These are phyloP conservation scores for Calephelis virginiensis DNA, from an alignment of 1,140 invertebrate genomes.

Conservation along the genomic window DNA sequence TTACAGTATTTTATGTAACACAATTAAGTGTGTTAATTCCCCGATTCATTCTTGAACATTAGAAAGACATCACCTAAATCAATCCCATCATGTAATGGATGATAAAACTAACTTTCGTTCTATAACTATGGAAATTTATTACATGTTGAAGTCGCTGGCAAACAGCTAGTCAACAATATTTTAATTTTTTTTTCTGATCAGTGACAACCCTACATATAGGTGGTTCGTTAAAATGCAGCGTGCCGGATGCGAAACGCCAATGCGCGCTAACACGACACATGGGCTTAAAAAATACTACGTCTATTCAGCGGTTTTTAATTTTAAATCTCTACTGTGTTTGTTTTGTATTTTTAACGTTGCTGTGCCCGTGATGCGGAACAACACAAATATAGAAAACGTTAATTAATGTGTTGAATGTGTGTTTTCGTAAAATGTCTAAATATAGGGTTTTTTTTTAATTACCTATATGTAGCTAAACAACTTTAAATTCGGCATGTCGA, in stretches of 20 bases:
- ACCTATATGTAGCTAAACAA: too few species aligned
- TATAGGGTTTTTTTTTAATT: too few species aligned
- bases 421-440: neutral
- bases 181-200: neutral
- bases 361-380: neutral
- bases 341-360: constrained; percentile 36
- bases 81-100: too few species aligned
- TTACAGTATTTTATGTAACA: too few species aligned
- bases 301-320: constrained; percentile 63
- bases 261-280: constrained; percentile 52
- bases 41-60: too few species aligned
- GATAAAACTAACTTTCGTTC: too few species aligned
- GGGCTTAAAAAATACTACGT: constrained; percentile 51
- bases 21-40: too few species aligned
- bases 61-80: too few species aligned
- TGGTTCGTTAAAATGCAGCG: constrained; percentile 58
- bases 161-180: neutral
- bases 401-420: neutral
- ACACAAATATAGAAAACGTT: neutral
- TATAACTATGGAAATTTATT: too few species aligned
- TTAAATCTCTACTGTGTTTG: constrained; percentile 45
- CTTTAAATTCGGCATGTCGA: too few species aligned
- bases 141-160: too few species aligned
- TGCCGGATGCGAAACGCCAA: constrained; percentile 54
- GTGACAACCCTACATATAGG: constrained; percentile 27